Conservation (phyloP, 2,113 vertebrate species). For the Scomber japonicus region DNA sequence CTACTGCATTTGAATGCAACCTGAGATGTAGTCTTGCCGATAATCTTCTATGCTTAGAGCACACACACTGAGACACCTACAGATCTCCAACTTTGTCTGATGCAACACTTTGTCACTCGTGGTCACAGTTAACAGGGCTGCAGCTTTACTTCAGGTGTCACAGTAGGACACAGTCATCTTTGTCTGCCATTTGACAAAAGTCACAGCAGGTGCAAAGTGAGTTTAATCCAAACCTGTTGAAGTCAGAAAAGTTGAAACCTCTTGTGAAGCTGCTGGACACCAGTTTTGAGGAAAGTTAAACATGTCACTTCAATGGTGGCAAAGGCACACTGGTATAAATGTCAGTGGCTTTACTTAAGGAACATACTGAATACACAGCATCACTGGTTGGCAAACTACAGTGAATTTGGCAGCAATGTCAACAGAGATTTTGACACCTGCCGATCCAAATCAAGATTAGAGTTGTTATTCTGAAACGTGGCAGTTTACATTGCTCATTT, state of each 20-base stretch:
- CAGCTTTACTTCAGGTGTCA: slow-evolving; percentile 32
- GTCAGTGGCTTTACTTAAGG: slow-evolving; percentile 71
- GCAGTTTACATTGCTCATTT: background rate
- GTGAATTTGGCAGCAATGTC: background rate
- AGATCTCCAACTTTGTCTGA: slow-evolving; percentile 32
- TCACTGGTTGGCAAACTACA: slow-evolving; percentile 1
- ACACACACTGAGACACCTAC: slow-evolving; percentile 10
- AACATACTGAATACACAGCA: slow-evolving; percentile 9
- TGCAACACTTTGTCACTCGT: slow-evolving; percentile 35
- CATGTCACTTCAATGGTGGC: slow-evolving; percentile 53
- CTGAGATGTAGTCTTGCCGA: slow-evolving; percentile 42
- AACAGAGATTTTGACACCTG: background rate
- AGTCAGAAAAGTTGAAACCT: slow-evolving; percentile 15
- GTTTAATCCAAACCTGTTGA: slow-evolving; percentile 40
- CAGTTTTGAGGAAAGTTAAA: slow-evolving; percentile 53
- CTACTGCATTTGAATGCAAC: slow-evolving; percentile 33
- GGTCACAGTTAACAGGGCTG: slow-evolving; percentile 24
- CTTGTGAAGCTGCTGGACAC: slow-evolving; percentile 37
- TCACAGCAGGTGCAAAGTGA: slow-evolving; percentile 27
- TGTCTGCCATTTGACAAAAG: background rate
- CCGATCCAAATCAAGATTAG: slow-evolving; percentile 5
- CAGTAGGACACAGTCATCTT: slow-evolving; percentile 25
- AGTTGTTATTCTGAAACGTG: background rate
- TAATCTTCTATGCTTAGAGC: slow-evolving; percentile 37
- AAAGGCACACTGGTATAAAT: slow-evolving; percentile 64